These are phyloP conservation scores for Trogon surrucura DNA, from an alignment of 2,113 vertebrate species.

Conservation along the genomic window DNA sequence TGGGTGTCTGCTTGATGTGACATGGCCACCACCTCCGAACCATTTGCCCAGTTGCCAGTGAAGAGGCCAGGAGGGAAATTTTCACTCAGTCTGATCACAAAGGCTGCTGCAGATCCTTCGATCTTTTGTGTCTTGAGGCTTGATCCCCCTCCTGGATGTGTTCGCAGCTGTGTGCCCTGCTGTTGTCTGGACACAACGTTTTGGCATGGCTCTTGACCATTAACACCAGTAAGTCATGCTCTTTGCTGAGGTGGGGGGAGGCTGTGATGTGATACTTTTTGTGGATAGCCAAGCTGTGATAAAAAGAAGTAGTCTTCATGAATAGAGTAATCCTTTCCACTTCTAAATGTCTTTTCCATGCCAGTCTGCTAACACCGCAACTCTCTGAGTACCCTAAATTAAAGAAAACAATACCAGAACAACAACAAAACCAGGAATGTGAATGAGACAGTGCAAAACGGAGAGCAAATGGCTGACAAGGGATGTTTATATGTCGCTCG, in stretches of 20 bases:
- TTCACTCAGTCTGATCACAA: not conserved
- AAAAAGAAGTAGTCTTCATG: not conserved
- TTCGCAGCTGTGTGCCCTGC: not conserved
- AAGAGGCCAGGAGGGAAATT: not conserved
- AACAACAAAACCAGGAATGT: not conserved
- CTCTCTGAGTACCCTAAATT: not conserved
- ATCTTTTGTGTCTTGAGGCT: not conserved
- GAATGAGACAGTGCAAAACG: not conserved
- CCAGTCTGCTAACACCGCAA: not conserved
- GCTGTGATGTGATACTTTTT: not conserved
- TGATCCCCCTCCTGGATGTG: not conserved
- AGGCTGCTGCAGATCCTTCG: not conserved
- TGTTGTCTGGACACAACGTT: fast-evolving
- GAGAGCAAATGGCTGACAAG: slow-evolving; percentile 25
- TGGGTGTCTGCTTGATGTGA: not conserved
- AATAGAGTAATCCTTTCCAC: not conserved
- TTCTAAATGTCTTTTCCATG: not conserved
- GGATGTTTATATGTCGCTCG: not conserved
- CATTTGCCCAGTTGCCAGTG: not conserved
- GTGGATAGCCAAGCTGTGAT: not conserved
- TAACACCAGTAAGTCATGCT: not conserved
- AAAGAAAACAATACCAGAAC: not conserved
- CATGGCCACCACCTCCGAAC: not conserved
- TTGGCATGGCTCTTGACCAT: not conserved
- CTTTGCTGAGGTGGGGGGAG: not conserved